Percentiles rank a stretch among this genome's conserved stretches.
These are phyloP conservation scores for Watsonalla cultraria DNA, from an alignment of 2,888 invertebrate species.

Conservation along the genomic window DNA sequence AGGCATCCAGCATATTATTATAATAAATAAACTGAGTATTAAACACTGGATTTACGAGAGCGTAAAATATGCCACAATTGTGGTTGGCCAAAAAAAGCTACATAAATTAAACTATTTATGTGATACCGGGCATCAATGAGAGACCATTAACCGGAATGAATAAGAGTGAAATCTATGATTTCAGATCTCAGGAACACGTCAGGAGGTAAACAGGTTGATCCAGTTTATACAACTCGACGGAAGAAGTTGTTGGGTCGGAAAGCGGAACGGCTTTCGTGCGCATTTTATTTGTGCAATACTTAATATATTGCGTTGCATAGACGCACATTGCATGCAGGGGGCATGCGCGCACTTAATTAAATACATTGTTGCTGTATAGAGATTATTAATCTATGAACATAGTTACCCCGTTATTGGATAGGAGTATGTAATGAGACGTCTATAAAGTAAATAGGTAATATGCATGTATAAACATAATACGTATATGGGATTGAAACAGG, in stretches of 20 bases:
- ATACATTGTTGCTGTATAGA: too few species aligned
- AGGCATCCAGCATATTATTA: too few species aligned
- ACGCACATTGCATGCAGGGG: constrained; percentile 5
- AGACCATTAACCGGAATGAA: background rate
- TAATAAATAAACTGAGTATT: too few species aligned
- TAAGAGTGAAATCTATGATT: background rate
- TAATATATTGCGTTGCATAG: constrained; percentile 15
- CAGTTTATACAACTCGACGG: constrained; percentile 18
- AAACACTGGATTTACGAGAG: too few species aligned
- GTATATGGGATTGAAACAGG: too few species aligned
- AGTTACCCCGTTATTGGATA: too few species aligned
- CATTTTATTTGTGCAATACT: constrained; percentile 16
- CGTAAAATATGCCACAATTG: too few species aligned
- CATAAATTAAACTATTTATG: constrained; percentile 3
- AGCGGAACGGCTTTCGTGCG: constrained; percentile 32
- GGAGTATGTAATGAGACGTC: too few species aligned
- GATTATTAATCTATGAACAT: too few species aligned
- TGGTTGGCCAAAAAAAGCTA: background rate
- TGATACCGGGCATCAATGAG: background rate
- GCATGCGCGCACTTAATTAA: too few species aligned
- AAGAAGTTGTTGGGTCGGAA: constrained; percentile 25
- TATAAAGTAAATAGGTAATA: too few species aligned
- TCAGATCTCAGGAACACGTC: constrained; percentile 1
- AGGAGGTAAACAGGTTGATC: constrained; percentile 7
- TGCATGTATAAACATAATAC: too few species aligned